Evolutionary conservation across 2,113 vertebrate species (phyloP).

Genomic region (Clarias gariepinus): DNA sequence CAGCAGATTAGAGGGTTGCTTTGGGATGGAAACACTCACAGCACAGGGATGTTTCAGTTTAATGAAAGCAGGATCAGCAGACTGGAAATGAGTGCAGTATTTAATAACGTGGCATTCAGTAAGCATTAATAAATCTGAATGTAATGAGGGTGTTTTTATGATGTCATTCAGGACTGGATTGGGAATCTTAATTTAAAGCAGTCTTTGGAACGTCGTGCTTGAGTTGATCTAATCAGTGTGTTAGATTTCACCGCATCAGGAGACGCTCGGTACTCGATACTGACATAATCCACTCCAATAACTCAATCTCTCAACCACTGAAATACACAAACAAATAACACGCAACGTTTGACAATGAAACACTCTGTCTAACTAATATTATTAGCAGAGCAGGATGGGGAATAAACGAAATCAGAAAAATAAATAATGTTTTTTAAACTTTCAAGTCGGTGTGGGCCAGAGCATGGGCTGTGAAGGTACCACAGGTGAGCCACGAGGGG

Average conservation of each 20-base stretch:
- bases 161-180: neutral
- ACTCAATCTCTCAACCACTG: neutral
- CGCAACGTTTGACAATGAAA: neutral
- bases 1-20: neutral
- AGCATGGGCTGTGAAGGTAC: no score
- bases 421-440: neutral
- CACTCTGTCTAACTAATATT: neutral
- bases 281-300: neutral
- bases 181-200: neutral
- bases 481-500: no score
- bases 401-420: neutral
- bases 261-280: neutral
- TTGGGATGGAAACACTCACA: neutral
- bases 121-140: slow-evolving; percentile 5
- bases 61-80: neutral
- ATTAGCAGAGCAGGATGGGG: neutral
- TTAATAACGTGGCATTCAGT: neutral
- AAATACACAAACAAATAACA: neutral
- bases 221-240: slow-evolving; percentile 17
- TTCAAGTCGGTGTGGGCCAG: neutral
- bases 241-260: neutral
- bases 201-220: neutral
- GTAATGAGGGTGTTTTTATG: neutral
- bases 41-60: neutral
- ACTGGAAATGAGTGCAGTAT: neutral